Evolutionary conservation across 2,113 vertebrate species (phyloP).

Genomic region (Podarcis muralis): DNA sequence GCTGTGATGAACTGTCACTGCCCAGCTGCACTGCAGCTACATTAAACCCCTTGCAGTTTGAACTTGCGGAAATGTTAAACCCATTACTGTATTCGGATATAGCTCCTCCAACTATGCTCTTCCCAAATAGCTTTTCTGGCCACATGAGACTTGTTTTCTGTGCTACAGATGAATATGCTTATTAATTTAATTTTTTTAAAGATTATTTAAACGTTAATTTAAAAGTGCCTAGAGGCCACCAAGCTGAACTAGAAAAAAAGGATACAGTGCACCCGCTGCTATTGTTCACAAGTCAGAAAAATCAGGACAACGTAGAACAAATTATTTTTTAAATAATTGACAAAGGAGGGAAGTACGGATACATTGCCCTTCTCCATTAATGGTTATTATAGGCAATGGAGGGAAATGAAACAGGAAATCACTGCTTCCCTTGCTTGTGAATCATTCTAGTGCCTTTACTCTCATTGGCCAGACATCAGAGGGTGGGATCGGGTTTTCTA

Average conservation of each 20-base stretch:
- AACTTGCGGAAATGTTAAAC: neutral
- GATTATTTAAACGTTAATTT: neutral
- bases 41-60: neutral
- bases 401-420: neutral
- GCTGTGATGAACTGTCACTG: neutral
- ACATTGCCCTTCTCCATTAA: neutral
- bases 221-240: neutral
- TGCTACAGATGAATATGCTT: neutral
- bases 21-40: neutral
- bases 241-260: neutral
- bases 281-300: neutral
- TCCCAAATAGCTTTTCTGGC: neutral
- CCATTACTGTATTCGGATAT: neutral
- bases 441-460: neutral
- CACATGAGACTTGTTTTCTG: neutral
- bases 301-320: neutral
- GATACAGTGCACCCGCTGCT: neutral
- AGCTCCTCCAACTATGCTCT: neutral
- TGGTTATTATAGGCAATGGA: neutral
- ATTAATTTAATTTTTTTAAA: neutral
- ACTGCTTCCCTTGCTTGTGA: neutral
- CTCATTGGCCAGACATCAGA: neutral
- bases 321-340: neutral
- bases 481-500: neutral
- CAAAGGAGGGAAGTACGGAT: neutral